These are phyloP conservation scores for Cecidostiba fungosa DNA, from an alignment of 2,888 invertebrate species.

Conservation along the genomic window DNA sequence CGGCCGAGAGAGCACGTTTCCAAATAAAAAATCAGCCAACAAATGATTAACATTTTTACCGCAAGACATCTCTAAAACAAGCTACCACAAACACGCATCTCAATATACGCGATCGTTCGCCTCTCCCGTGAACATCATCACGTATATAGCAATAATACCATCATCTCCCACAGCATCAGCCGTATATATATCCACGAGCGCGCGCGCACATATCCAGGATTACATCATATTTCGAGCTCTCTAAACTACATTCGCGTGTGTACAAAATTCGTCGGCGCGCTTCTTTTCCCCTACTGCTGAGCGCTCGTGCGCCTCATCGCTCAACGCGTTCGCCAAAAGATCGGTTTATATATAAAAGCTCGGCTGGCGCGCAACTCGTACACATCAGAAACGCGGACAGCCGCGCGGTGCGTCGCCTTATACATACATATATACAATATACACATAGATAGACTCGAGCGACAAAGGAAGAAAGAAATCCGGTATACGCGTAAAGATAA, in stretches of 20 bases:
- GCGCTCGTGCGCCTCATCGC: slow-evolving; percentile 59
- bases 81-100: no score
- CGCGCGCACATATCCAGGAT: background rate
- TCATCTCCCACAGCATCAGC: no score
- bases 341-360: slow-evolving; percentile 74
- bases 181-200: background rate
- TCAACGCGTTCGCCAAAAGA: slow-evolving; percentile 68
- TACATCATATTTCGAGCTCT: slow-evolving; percentile 11
- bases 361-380: slow-evolving; percentile 65
- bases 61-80: no score
- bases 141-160: no score
- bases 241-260: background rate
- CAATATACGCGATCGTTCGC: no score
- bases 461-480: slow-evolving; percentile 2
- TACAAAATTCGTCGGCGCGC: background rate
- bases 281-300: background rate
- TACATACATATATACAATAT: no score
- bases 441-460: background rate
- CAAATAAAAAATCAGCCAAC: no score
- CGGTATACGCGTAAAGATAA: background rate
- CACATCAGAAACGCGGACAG: slow-evolving; percentile 28
- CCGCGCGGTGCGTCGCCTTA: slow-evolving; percentile 29
- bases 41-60: no score
- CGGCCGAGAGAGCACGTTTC: no score
- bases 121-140: no score